Conservation (phyloP, 2,797 vertebrate species). For the Lepilemur ruficaudatus region DNA sequence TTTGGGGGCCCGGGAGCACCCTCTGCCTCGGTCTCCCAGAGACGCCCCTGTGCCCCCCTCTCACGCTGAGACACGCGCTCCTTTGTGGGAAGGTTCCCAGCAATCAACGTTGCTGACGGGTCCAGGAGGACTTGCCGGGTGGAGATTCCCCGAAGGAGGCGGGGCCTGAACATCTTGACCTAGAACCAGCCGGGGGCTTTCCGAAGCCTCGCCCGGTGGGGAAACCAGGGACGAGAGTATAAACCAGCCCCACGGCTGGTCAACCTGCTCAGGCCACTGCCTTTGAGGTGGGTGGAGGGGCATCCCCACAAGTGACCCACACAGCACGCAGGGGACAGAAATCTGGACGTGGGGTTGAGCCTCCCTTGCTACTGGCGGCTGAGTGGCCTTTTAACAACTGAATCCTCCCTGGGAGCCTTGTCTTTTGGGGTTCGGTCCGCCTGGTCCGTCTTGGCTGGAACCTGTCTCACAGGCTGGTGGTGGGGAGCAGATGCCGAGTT, state of each 20-base stretch:
- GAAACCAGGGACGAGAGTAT: not conserved
- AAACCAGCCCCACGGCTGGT: fast-evolving
- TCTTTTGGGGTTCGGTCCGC: not conserved
- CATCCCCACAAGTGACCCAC: not conserved
- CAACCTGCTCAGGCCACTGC: not conserved
- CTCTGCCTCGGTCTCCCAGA: not conserved
- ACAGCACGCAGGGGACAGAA: fast-evolving
- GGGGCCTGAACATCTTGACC: not conserved
- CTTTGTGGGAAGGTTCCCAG: not conserved
- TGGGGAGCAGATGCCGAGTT: not conserved
- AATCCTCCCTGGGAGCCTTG: too few relatives aligned
- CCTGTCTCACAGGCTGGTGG: not conserved
- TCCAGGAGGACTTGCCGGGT: not conserved
- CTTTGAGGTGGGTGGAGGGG: fast-evolving
- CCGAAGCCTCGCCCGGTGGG: not conserved
- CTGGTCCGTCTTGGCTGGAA: not conserved
- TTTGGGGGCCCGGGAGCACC: not conserved
- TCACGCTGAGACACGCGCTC: too few relatives aligned
- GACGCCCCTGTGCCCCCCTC: not conserved
- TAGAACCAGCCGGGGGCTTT: not conserved
- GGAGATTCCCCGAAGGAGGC: not conserved
- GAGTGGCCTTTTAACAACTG: not conserved
- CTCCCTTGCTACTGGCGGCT: not conserved
- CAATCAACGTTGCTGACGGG: not conserved
- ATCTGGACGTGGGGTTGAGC: too few relatives aligned